Conservation (phyloP, 2,888 invertebrate genomes). For the Apeira syringaria region DNA sequence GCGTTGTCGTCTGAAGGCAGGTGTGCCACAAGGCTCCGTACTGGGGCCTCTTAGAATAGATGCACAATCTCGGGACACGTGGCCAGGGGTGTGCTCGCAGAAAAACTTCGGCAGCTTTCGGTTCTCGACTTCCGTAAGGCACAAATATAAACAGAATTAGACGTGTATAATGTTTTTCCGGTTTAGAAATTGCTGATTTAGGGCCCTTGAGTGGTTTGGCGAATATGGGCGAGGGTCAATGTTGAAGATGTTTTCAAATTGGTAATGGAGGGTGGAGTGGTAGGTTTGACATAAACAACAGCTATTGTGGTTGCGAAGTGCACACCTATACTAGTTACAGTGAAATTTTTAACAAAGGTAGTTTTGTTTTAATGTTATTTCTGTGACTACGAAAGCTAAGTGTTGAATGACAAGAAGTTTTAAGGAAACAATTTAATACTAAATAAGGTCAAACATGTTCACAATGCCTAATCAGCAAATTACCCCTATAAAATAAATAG, state of each 20-base stretch:
- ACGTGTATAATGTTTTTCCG: slow-evolving; percentile 80
- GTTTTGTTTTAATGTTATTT: no score
- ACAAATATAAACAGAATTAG: slow-evolving; percentile 78
- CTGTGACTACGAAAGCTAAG: no score
- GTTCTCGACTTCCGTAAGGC: slow-evolving; percentile 73
- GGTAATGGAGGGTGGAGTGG: slow-evolving; percentile 36
- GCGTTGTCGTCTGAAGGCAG: slow-evolving; percentile 57
- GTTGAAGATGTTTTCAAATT: slow-evolving; percentile 36
- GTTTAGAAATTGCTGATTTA: slow-evolving; percentile 66
- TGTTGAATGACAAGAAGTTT: no score
- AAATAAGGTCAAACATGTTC: slow-evolving; percentile 15
- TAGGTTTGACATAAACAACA: slow-evolving; percentile 25
- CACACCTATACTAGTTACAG: no score
- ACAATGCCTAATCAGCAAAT: slow-evolving; percentile 16
- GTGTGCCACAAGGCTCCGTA: slow-evolving; percentile 74
- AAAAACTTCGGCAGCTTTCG: slow-evolving; percentile 74
- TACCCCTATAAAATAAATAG: slow-evolving; percentile 8
- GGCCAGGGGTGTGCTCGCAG: slow-evolving; percentile 69
- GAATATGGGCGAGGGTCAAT: slow-evolving; percentile 52
- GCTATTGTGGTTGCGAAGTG: slow-evolving; percentile 3
- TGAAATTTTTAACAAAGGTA: no score
- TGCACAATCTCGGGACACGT: slow-evolving; percentile 76
- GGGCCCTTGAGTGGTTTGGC: slow-evolving; percentile 65
- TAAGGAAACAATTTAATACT: no score
- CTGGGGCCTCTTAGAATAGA: slow-evolving; percentile 72